Percentiles rank a stretch among this genome's conserved stretches.
Evolutionary conservation across 2,113 vertebrate genomes (phyloP).

Genomic region (Alouatta palliata): DNA sequence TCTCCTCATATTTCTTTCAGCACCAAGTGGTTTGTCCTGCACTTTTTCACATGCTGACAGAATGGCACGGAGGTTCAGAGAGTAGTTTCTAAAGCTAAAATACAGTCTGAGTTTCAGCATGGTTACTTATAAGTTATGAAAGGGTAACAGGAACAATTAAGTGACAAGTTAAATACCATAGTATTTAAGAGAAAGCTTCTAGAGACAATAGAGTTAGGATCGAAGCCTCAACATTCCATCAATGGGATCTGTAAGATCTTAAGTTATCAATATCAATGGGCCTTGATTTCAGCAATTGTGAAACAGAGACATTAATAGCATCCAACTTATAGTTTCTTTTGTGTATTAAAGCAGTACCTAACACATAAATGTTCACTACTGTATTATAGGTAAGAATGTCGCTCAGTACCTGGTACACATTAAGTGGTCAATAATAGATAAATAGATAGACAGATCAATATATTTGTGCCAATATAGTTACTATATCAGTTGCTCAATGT

Average conservation of each 20-base stretch:
- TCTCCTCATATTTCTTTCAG: neutral
- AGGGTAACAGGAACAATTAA: neutral
- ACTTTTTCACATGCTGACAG: neutral
- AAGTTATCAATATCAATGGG: neutral
- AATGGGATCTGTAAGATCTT: neutral
- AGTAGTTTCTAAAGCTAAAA: neutral
- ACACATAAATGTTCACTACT: neutral
- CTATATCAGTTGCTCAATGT: neutral
- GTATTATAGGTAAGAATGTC: neutral
- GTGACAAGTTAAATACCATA: neutral
- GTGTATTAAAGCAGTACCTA: neutral
- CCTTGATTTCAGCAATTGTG: neutral
- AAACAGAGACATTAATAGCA: neutral
- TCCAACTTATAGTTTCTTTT: neutral
- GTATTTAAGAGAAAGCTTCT: neutral
- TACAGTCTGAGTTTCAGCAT: neutral
- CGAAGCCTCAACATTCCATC: neutral
- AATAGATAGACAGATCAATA: neutral
- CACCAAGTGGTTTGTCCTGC: neutral
- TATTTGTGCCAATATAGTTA: neutral
- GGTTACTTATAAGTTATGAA: neutral
- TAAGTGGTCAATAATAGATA: neutral
- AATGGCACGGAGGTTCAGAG: neutral
- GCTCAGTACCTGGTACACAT: neutral
- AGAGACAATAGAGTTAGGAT: neutral